phyloP scores from a whole-genome alignment of 2,797 vertebrate species.

The Poecilia picta region DNA sequence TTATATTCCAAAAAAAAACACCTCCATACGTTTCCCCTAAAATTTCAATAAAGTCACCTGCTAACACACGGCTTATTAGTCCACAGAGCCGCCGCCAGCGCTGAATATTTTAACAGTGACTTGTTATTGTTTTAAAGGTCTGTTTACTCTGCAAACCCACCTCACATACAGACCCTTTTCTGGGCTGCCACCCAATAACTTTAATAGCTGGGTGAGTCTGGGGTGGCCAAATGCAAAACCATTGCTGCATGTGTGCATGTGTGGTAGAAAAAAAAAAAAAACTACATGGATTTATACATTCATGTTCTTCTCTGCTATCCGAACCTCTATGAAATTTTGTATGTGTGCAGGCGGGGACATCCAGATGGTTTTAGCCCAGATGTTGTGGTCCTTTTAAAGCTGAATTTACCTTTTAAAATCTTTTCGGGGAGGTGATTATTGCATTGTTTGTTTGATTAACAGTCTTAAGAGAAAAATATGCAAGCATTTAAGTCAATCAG shows the following conservation, averaged over 20 bases:
- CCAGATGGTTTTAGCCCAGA: conserved; percentile 44
- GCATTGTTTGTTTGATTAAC: conserved; percentile 67
- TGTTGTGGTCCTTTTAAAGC: conserved; percentile 56
- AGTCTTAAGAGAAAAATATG: conserved; percentile 38
- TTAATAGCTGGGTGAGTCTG: conserved; percentile 66
- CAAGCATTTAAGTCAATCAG: conserved; percentile 43
- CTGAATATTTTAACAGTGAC: conserved; percentile 56
- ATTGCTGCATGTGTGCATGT: conserved; percentile 30
- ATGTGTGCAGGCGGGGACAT: conserved; percentile 6
- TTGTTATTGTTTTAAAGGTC: conserved; percentile 73
- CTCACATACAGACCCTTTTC: conserved; percentile 46
- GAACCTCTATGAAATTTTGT: conserved; percentile 11
- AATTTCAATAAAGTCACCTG: conserved; percentile 54
- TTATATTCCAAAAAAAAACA: conserved; percentile 39
- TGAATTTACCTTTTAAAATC: conserved; percentile 70
- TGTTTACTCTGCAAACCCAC: conserved; percentile 63
- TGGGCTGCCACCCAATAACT: conserved; percentile 64
- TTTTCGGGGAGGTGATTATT: conserved; percentile 70
- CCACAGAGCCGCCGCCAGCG: conserved; percentile 29
- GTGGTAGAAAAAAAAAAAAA: conserved; percentile 6
- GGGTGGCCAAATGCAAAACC: conserved; percentile 66
- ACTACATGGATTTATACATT: conserved; percentile 32
- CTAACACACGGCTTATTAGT: conserved; percentile 56
- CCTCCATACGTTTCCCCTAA: conserved; percentile 32
- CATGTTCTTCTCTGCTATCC: conserved; percentile 33